A percentile compares a stretch with the other conserved stretches of the same genome.
Conservation (phyloP, 1,140 invertebrate species). For the Drosophila lini region DNA sequence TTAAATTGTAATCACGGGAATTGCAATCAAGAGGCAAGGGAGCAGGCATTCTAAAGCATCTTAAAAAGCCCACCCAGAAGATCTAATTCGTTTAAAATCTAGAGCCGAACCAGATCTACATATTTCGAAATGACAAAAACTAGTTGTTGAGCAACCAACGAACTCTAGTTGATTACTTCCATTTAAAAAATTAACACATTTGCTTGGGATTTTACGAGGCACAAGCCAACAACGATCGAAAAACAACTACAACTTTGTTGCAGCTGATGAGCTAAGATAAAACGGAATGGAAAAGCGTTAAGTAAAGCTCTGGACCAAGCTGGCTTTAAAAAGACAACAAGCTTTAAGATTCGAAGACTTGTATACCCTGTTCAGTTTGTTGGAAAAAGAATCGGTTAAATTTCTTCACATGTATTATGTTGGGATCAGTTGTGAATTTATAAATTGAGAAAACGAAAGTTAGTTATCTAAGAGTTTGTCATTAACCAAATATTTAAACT, state of each 20-base stretch:
- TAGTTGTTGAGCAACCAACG: conserved; percentile 15
- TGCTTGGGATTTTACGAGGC: conserved; percentile 39
- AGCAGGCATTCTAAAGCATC: conserved; percentile 26
- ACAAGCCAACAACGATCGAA: conserved; percentile 26
- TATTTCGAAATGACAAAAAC: conserved; percentile 8
- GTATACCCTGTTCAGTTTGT: neutral
- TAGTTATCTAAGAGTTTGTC: neutral
- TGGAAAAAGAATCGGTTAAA: neutral
- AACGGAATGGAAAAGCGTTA: conserved; percentile 8
- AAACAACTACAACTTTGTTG: conserved; percentile 44
- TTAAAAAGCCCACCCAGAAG: conserved; percentile 53
- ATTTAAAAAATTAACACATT: conserved; percentile 51
- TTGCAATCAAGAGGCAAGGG: conserved; percentile 44
- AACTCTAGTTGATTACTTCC: conserved; percentile 12
- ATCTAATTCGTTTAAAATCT: conserved; percentile 10
- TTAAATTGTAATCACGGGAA: conserved; percentile 62
- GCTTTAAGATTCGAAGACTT: neutral
- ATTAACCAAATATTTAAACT: neutral
- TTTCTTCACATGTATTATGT: neutral
- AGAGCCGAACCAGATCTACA: neutral
- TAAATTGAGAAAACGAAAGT: neutral
- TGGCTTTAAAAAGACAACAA: neutral
- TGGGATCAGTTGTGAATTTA: neutral
- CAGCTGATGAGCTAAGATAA: conserved; percentile 44
- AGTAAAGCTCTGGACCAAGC: conserved; percentile 17